phyloP scores from a whole-genome alignment of 2,113 vertebrate species.

The Microtus pennsylvanicus region DNA sequence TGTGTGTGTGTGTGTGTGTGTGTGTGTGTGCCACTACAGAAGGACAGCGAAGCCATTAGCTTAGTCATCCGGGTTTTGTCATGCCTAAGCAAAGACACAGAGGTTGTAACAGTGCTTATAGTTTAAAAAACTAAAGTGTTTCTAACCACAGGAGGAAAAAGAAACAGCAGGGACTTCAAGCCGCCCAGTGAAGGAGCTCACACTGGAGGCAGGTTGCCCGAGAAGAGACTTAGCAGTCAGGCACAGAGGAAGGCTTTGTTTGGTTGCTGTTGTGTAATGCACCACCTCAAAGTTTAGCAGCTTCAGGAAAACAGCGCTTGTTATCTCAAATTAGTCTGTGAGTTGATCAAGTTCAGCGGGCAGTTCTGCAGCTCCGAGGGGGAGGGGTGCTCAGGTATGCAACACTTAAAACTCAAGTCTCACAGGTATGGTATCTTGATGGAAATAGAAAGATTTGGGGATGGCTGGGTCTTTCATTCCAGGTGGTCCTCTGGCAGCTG shows the following conservation, averaged over 20 bases:
- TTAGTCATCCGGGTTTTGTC: background rate
- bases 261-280: slow-evolving; percentile 47
- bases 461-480: background rate
- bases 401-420: background rate
- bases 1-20: background rate
- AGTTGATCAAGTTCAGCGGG: background rate
- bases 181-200: background rate
- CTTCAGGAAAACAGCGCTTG: slow-evolving; percentile 47
- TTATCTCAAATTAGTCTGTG: slow-evolving; percentile 20
- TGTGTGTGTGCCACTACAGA: background rate
- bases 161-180: slow-evolving; percentile 34
- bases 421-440: background rate
- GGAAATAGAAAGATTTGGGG: background rate
- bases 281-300: slow-evolving; percentile 42
- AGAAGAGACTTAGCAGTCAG: background rate
- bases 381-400: background rate
- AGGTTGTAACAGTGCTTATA: background rate
- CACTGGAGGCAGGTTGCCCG: slow-evolving; percentile 3
- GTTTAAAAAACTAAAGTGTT: slow-evolving; percentile 17
- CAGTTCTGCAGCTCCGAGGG: background rate
- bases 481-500: background rate
- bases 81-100: slow-evolving; percentile 34
- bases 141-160: background rate
- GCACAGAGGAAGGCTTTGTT: background rate
- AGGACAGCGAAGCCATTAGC: background rate